These are phyloP conservation scores for Varanus salvator DNA, from an alignment of 2,113 vertebrate species.

Conservation along the genomic window DNA sequence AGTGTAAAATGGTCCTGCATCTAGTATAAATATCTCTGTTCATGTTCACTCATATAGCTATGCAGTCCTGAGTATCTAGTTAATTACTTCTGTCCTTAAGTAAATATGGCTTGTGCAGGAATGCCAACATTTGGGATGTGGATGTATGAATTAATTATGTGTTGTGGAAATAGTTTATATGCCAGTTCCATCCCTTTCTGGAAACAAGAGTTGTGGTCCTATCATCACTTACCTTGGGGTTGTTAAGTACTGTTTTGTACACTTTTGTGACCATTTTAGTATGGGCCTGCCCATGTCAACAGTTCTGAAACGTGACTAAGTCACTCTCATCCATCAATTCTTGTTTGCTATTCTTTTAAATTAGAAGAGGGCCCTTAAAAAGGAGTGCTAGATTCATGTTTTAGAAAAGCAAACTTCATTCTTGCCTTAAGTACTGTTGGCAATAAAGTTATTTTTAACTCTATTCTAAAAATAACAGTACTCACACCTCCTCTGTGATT, in stretches of 20 bases:
- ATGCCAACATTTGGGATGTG: background rate
- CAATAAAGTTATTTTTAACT: slow-evolving; percentile 69
- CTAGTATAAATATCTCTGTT: background rate
- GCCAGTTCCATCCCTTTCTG: background rate
- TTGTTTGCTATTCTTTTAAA: slow-evolving; percentile 16
- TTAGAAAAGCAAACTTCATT: slow-evolving; percentile 61
- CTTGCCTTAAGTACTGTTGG: slow-evolving; percentile 51
- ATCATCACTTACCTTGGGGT: too few relatives aligned
- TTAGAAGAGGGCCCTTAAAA: slow-evolving; percentile 38
- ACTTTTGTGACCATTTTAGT: background rate
- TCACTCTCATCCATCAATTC: background rate
- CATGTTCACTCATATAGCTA: background rate
- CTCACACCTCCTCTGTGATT: slow-evolving; percentile 40
- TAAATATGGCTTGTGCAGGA: background rate
- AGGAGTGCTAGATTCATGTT: slow-evolving; percentile 28
- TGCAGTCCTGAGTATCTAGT: background rate
- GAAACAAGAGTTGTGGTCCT: background rate
- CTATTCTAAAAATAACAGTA: slow-evolving; percentile 67
- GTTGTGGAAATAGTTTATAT: background rate
- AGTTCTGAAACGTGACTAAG: too few relatives aligned
- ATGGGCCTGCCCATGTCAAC: too few relatives aligned
- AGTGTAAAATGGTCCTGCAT: background rate
- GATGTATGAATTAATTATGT: background rate
- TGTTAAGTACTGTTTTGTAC: background rate
- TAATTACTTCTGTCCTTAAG: background rate